Percentiles rank a stretch among this genome's conserved stretches.
Conservation (phyloP, 2,888 invertebrate species). For the Congeria kusceri region DNA sequence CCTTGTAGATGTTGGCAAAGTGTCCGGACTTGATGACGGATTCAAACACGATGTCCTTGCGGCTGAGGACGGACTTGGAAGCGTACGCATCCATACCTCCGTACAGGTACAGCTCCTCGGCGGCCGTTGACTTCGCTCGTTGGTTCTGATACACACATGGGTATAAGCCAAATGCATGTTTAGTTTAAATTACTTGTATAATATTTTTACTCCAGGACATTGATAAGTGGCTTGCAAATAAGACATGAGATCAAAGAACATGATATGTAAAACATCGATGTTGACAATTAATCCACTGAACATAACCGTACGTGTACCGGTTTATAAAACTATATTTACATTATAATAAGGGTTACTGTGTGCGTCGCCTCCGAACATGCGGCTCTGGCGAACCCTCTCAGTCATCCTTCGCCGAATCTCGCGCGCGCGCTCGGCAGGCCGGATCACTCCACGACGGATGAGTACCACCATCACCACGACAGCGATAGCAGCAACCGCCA, state of each 20-base stretch:
- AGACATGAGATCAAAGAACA: too few species aligned
- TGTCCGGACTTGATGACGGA: neutral
- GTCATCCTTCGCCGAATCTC: constrained; percentile 7
- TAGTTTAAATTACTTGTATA: too few species aligned
- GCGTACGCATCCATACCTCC: neutral
- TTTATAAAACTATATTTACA: too few species aligned
- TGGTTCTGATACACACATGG: too few species aligned
- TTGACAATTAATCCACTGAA: too few species aligned
- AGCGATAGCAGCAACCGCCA: constrained; percentile 30
- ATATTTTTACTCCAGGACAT: too few species aligned
- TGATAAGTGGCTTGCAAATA: too few species aligned
- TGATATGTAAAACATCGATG: too few species aligned
- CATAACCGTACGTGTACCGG: too few species aligned
- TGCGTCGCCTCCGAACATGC: constrained; percentile 16
- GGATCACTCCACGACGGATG: constrained; percentile 32
- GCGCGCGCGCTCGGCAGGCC: constrained; percentile 12
- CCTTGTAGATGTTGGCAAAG: constrained; percentile 5
- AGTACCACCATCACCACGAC: constrained; percentile 43
- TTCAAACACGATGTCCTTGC: neutral
- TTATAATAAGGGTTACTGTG: too few species aligned
- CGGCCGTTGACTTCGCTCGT: too few species aligned
- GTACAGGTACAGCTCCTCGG: neutral
- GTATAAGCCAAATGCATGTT: too few species aligned
- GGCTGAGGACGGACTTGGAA: neutral
- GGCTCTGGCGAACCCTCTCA: neutral